Evolutionary conservation across 2,797 vertebrate species (phyloP).

Genomic region (Todus mexicanus): DNA sequence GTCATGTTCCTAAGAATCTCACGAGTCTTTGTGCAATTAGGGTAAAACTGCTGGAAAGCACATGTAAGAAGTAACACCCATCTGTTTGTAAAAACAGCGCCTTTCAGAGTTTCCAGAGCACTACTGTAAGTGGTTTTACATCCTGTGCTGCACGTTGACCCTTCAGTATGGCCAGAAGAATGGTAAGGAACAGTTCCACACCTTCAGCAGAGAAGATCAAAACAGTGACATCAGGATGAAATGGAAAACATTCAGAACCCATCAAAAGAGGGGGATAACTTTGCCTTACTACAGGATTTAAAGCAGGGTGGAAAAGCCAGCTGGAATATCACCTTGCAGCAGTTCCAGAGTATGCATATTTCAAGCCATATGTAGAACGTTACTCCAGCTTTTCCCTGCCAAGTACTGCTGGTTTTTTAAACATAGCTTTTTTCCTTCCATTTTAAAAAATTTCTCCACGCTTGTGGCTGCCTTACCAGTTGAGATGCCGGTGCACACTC

Average conservation of each 20-base stretch:
- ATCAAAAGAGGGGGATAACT: rapidly evolving
- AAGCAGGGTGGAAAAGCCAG: background rate
- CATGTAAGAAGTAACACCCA: rapidly evolving
- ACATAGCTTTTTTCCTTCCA: rapidly evolving
- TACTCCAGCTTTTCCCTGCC: background rate
- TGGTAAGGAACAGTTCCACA: background rate
- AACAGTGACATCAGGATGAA: rapidly evolving
- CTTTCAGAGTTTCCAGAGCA: background rate
- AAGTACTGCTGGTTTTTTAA: background rate
- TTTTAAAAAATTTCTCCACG: background rate
- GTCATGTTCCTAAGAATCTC: background rate
- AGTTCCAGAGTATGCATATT: too few species aligned
- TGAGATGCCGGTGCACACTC: too few species aligned
- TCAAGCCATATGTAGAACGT: background rate
- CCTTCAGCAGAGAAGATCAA: background rate
- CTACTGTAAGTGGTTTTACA: background rate
- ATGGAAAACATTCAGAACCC: background rate
- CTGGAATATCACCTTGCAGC: background rate
- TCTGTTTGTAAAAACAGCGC: rapidly evolving
- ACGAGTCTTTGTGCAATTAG: background rate
- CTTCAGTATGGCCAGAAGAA: rapidly evolving
- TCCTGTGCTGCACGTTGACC: rapidly evolving
- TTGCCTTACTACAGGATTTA: background rate
- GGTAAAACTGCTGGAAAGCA: rapidly evolving
- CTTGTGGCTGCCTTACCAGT: background rate